These are phyloP conservation scores for Lontra canadensis DNA, from an alignment of 2,113 vertebrate species.

Conservation along the genomic window DNA sequence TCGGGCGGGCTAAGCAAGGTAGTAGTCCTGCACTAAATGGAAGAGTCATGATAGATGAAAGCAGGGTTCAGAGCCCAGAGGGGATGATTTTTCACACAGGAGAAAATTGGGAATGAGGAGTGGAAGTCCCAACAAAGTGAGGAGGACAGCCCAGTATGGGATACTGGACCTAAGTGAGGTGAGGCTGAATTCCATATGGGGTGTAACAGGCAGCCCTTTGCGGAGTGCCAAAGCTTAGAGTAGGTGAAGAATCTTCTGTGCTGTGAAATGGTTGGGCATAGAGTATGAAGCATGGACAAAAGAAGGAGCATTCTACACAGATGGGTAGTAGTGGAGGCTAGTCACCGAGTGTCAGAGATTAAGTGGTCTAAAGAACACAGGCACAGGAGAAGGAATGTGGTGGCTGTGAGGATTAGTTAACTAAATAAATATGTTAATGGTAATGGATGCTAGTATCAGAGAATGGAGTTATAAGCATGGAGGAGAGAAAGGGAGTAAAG, in stretches of 20 bases:
- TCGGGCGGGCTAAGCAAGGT: not conserved
- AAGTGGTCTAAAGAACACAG: not conserved
- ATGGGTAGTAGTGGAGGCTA: not conserved
- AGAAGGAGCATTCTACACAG: not conserved
- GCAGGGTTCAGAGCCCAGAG: not conserved
- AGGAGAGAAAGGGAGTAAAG: not conserved
- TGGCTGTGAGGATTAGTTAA: not conserved
- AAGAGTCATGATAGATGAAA: not conserved
- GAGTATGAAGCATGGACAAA: not conserved
- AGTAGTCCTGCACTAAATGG: not conserved
- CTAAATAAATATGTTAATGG: not conserved
- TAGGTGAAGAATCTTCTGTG: not conserved
- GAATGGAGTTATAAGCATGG: not conserved
- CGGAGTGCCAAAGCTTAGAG: not conserved
- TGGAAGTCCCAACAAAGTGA: not conserved
- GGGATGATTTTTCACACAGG: not conserved
- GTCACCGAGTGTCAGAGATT: not conserved
- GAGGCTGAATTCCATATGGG: not conserved
- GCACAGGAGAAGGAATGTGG: not conserved
- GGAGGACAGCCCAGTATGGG: not conserved
- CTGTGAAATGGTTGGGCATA: not conserved
- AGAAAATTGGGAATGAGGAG: not conserved
- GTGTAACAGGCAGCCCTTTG: not conserved
- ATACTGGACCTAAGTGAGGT: not conserved
- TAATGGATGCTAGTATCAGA: not conserved